Evolutionary conservation across 2,888 invertebrate species (phyloP), one percentile per base, ranked within the genome.

Genomic region (Euproctis similis): DNA sequence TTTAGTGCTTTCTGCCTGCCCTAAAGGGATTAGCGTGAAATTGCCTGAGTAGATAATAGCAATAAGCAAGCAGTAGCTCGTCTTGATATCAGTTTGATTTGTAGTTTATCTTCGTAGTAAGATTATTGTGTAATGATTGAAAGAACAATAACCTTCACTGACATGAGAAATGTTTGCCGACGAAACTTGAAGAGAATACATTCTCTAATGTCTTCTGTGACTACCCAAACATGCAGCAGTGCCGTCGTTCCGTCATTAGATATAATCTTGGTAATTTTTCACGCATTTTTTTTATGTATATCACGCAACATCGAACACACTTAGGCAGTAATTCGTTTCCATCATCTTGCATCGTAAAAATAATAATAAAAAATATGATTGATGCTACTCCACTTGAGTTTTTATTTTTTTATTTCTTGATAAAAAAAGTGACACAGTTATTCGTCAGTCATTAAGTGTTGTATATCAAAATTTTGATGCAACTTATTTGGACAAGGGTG

Each of bases 211-310:
- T 51, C 40, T 34, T 34, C 30, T 28, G 44, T 53, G 53, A 59
- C 66, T 63, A 60, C 63, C 64, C 59, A 69, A 70, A 56, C 59
- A 46, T 41, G 53, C 53, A 51, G 62, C 66, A 60, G n/a, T n/a
- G n/a, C n/a, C n/a, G n/a, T 66, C 66, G 59, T 63, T 63, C 55
- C 59, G 53, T 64, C 69, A 70, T 78, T 75, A 76, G 53, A 51
- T 49, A 59, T 74, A 73, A 75, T 71, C 61, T 69, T 56, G 54
- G 73, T 59, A 66, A 76, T 78, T 71, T 76, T 76, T 77, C 75
- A 73, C 71, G 69, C 69, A 66, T 70, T 75, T 75, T 76, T 77
- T 75, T n/a, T n/a, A n/a, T n/a, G n/a, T n/a, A n/a, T 65, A 70
- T 64, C 61, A 67, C 65, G 60, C 60, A 54, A 64, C 57, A 58